Evolutionary conservation across 1,140 invertebrate genomes (phyloP).

Genomic region (Papilio polytes): DNA sequence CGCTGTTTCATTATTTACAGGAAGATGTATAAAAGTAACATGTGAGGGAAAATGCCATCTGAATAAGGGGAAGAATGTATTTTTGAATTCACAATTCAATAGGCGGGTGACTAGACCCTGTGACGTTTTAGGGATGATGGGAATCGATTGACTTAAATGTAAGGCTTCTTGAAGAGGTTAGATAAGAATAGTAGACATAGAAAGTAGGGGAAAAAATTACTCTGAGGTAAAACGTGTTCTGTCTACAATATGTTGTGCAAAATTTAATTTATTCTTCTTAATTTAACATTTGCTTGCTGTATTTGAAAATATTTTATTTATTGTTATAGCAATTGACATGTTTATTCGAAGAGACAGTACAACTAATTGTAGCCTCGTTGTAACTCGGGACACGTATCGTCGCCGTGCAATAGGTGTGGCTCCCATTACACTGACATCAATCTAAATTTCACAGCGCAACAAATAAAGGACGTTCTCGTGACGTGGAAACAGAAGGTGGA

Average conservation of each 20-base stretch:
- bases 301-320: background rate
- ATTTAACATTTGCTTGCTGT: background rate
- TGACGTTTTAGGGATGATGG: too few species aligned
- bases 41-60: background rate
- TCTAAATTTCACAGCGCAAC: slow-evolving; percentile 21
- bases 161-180: too few species aligned
- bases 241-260: background rate
- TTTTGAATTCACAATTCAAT: too few species aligned
- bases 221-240: too few species aligned
- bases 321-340: background rate
- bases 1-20: background rate
- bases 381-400: background rate
- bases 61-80: too few species aligned
- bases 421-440: slow-evolving; percentile 8
- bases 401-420: slow-evolving; percentile 21
- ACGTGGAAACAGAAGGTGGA: background rate
- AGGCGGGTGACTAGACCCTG: too few species aligned
- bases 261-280: background rate
- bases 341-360: slow-evolving; percentile 9
- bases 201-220: too few species aligned
- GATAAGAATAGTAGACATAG: too few species aligned
- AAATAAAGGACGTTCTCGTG: slow-evolving; percentile 1
- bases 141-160: too few species aligned
- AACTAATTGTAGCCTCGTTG: slow-evolving; percentile 5
- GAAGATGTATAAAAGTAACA: background rate